Percentiles rank a stretch among this genome's conserved stretches.
These are phyloP conservation scores for Nothobranchius furzeri DNA, from an alignment of 2,113 vertebrate species.

Conservation along the genomic window DNA sequence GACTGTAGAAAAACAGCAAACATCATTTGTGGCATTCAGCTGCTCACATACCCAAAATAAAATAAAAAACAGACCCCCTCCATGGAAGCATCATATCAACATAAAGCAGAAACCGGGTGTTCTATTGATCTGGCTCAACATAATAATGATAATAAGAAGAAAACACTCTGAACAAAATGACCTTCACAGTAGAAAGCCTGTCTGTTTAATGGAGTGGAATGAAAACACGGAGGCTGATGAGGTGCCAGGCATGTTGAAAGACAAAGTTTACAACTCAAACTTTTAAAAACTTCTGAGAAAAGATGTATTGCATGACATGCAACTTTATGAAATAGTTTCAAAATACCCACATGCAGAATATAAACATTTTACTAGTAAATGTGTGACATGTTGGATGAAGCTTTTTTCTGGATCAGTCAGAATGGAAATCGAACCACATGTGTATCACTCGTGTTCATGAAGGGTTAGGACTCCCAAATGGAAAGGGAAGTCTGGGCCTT, in stretches of 20 bases:
- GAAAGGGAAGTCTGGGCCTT: too few relatives aligned
- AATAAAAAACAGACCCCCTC: slow-evolving; percentile 6
- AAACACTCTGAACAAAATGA: slow-evolving; percentile 17
- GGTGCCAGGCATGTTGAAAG: neutral
- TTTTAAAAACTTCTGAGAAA: too few relatives aligned
- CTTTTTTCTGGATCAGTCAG: too few relatives aligned
- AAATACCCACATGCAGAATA: too few relatives aligned
- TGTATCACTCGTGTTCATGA: too few relatives aligned
- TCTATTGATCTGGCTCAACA: slow-evolving; percentile 17
- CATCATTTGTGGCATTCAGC: slow-evolving; percentile 3
- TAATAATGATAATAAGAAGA: slow-evolving; percentile 30
- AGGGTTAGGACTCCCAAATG: too few relatives aligned
- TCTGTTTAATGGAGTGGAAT: slow-evolving; percentile 20
- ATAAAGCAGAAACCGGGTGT: slow-evolving; percentile 8
- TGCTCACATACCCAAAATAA: slow-evolving; percentile 7
- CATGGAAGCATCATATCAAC: slow-evolving; percentile 4
- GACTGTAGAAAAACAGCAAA: slow-evolving; percentile 17
- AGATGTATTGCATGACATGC: too few relatives aligned
- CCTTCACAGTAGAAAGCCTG: slow-evolving; percentile 19
- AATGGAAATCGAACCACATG: too few relatives aligned
- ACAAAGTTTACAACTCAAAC: slow-evolving; percentile 1
- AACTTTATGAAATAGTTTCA: too few relatives aligned
- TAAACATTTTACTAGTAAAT: too few relatives aligned
- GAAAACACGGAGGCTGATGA: slow-evolving; percentile 9
- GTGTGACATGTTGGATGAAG: too few relatives aligned